A percentile compares a stretch with the other conserved stretches of the same genome.
Evolutionary conservation across 2,888 invertebrate genomes (phyloP).

Genomic region (Yponomeuta evonymella): DNA sequence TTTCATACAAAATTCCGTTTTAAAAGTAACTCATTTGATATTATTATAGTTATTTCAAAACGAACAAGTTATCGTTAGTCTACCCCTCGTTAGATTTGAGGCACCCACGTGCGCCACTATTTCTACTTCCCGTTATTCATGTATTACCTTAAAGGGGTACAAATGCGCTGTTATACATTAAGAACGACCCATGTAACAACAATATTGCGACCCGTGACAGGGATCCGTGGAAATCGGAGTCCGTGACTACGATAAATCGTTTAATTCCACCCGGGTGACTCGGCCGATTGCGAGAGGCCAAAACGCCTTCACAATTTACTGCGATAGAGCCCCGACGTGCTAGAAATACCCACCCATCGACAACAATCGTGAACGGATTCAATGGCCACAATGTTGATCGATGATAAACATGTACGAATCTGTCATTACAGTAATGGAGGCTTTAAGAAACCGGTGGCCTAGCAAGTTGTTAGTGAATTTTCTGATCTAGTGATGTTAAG

Average conservation of each 20-base stretch:
- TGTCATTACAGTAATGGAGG: neutral
- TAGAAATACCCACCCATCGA: slow-evolving; percentile 6
- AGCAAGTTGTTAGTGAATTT: too few relatives aligned
- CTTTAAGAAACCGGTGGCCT: neutral
- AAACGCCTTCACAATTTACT: slow-evolving; percentile 56
- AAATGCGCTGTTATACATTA: slow-evolving; percentile 35
- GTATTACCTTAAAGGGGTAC: slow-evolving; percentile 23
- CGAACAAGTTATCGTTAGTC: neutral
- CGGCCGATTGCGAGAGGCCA: slow-evolving; percentile 60
- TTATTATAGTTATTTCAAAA: neutral
- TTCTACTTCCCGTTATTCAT: neutral
- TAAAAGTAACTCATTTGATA: too few relatives aligned
- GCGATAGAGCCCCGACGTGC: slow-evolving; percentile 30
- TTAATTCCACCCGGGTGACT: slow-evolving; percentile 68
- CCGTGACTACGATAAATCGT: slow-evolving; percentile 69
- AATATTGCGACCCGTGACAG: slow-evolving; percentile 49
- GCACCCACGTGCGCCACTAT: neutral
- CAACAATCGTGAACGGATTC: slow-evolving; percentile 2
- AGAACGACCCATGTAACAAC: slow-evolving; percentile 39
- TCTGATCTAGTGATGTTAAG: too few relatives aligned
- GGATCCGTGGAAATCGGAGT: slow-evolving; percentile 51
- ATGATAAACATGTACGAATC: neutral
- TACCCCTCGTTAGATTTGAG: neutral
- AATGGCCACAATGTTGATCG: slow-evolving; percentile 8
- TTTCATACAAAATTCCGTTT: too few relatives aligned